phyloP scores from a whole-genome alignment of 2,888 invertebrate genomes.

The Apamea sordens region DNA sequence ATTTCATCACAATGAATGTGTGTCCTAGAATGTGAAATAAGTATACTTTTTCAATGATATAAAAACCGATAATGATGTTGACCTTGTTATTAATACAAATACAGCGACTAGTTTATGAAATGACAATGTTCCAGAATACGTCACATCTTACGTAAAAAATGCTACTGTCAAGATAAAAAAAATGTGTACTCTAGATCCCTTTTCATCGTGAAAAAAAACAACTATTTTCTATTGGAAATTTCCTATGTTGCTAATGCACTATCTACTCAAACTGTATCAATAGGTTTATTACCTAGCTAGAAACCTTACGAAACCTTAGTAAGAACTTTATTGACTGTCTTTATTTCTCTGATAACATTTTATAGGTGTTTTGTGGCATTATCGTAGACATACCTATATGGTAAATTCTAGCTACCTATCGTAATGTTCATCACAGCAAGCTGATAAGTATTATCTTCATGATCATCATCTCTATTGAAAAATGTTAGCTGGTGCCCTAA shows the following conservation, averaged over 20 bases:
- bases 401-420: not conserved
- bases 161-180: not conserved
- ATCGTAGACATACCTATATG: not conserved
- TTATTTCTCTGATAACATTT: slow-evolving; percentile 40
- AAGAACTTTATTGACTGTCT: slow-evolving; percentile 34
- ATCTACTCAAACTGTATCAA: slow-evolving; percentile 25
- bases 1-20: not conserved
- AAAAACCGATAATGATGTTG: not conserved
- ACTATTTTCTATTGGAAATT: slow-evolving; percentile 1
- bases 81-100: not conserved
- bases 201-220: not conserved
- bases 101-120: not conserved
- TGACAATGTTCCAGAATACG: not conserved
- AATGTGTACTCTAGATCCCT: not conserved
- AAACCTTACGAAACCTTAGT: slow-evolving; percentile 15
- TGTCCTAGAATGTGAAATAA: not conserved
- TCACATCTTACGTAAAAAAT: not conserved
- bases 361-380: slow-evolving; percentile 10
- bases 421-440: not conserved
- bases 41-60: not conserved
- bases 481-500: not conserved
- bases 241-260: not conserved
- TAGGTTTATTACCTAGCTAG: slow-evolving; percentile 34
- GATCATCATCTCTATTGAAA: not conserved
- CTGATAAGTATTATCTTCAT: not conserved